A percentile compares a stretch with the other conserved stretches of the same genome.
Evolutionary conservation across 2,797 vertebrate species (phyloP).

Genomic region (Anisognathus igniventris): DNA sequence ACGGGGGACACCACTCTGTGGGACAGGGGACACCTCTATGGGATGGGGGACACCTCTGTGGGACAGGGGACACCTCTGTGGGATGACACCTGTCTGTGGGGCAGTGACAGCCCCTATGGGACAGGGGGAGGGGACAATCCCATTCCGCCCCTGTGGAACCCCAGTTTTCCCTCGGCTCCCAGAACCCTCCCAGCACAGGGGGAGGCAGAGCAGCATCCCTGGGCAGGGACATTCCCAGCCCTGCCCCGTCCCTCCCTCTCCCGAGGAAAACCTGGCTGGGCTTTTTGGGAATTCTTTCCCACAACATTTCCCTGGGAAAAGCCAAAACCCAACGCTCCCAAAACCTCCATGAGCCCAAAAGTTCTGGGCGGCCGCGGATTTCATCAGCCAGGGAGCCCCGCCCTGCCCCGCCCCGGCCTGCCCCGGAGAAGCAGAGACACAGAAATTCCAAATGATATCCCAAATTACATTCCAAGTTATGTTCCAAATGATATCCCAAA

Average conservation of each 20-base stretch:
- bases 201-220: fast-evolving
- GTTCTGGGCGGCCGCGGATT: fast-evolving
- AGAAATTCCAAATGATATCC: neutral
- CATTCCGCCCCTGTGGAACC: fast-evolving
- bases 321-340: neutral
- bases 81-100: too few species aligned
- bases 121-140: too few species aligned
- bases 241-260: fast-evolving
- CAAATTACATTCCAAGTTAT: neutral
- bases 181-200: fast-evolving
- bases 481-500: neutral
- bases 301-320: neutral
- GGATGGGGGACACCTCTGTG: too few species aligned
- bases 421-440: neutral
- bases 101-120: too few species aligned
- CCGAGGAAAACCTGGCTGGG: neutral
- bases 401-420: neutral
- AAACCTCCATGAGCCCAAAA: neutral
- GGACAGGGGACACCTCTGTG: too few species aligned
- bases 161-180: neutral
- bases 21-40: too few species aligned
- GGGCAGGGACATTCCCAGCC: neutral
- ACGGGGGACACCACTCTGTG: neutral
- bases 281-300: neutral
- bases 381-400: fast-evolving